Evolutionary conservation across 2,113 vertebrate genomes (phyloP).

Genomic region (Fulica atra): DNA sequence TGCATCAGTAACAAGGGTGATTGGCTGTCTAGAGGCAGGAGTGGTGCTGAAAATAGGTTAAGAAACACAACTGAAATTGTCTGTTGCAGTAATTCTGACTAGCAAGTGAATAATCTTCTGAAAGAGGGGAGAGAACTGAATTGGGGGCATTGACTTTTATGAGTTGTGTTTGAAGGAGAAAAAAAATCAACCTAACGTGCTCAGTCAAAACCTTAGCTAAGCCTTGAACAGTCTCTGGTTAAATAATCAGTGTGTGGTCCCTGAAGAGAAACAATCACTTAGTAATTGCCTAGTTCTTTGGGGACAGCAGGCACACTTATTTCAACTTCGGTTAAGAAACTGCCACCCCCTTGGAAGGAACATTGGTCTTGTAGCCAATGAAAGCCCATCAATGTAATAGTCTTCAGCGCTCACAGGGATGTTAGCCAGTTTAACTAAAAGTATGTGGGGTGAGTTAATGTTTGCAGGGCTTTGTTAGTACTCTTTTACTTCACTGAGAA

Average conservation of each 20-base stretch:
- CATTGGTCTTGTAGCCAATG: background rate
- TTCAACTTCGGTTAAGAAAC: background rate
- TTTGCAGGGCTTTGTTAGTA: background rate
- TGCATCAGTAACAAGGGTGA: background rate
- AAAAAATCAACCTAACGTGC: background rate
- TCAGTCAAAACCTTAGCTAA: background rate
- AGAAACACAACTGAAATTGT: background rate
- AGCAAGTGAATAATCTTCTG: background rate
- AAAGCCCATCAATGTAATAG: background rate
- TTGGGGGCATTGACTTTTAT: background rate
- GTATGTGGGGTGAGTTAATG: background rate
- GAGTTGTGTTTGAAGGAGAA: background rate
- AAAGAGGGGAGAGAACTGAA: background rate
- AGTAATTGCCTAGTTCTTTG: background rate
- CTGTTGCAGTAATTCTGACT: background rate
- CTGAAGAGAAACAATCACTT: background rate
- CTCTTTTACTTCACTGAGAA: background rate
- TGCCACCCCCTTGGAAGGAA: background rate
- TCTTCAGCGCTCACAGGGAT: background rate
- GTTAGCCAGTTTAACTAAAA: background rate
- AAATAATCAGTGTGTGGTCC: background rate
- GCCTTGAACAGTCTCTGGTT: background rate
- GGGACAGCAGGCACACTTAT: background rate
- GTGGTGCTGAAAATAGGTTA: background rate
- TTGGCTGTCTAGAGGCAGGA: background rate